Base-by-base conservation (phyloP, 1,140 invertebrate species). In the Drosophila nasuta region DNA sequence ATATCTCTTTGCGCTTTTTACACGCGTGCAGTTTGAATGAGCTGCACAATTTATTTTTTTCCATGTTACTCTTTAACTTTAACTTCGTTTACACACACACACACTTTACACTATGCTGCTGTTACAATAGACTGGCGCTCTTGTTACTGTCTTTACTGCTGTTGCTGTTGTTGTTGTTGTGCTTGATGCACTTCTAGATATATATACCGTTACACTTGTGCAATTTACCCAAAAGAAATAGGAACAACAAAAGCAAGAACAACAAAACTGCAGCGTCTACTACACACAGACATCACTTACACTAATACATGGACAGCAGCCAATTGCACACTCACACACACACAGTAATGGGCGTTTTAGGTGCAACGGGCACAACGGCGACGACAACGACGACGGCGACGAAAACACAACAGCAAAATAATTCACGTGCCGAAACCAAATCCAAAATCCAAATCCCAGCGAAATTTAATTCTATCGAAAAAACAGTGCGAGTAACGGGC, bases 181-280 rank as follows among this genome's bases (percentile, higher is more conserved):
- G 43, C 52, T 65, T 76, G 81, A 57, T 85, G 82, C 81, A 78
- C 62, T 81, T 86, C 79, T 88, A 64, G 58, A 64, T 76, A 57
- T 82, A 45, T 68, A 86, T 88, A 87, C 82, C 80, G 80, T 85
- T 87, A 88, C 83, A 88, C 83, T 87, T 87, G 83, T 87, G 82
- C 83, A 88, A 88, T 87, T 87, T 78, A 72, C 52, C 82, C 67
- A 81, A 85, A 85, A 85, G 82, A 83, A 81, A 57, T 57, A 57
- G 54, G 33, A 70, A 57, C 74, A 69, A 35, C 56, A 73, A 64
- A 3, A 25, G 20, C 46, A 58, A 49, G 60, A 73, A 46, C 28
- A 66, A 41, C 28, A 51, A 52, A 54, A 66, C 46, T 66, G 60
- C 57, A 54, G 49, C 74, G 54, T 51, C 81, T 66, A 69, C 64